Evolutionary conservation across 2,888 invertebrate species (phyloP).

Genomic region (Drosophila cyrtoloma): DNA sequence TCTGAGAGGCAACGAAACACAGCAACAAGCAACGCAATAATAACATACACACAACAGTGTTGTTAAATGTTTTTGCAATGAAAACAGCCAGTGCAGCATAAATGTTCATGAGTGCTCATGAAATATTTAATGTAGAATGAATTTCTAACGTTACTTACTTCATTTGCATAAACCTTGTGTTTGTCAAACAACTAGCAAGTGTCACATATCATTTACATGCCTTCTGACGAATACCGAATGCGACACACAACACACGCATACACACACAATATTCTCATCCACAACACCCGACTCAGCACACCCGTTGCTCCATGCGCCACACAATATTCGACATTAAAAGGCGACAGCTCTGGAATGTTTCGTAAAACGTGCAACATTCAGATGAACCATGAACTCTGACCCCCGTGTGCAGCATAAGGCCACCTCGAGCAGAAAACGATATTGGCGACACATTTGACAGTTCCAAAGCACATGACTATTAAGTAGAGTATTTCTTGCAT

Average conservation of each 20-base stretch:
- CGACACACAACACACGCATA: conserved; percentile 4
- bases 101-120: conserved; percentile 64
- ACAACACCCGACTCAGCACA: conserved; percentile 2
- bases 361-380: conserved; percentile 10
- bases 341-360: conserved; percentile 10
- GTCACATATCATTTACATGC: conserved; percentile 58
- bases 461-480: not conserved
- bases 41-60: conserved; percentile 12
- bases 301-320: not conserved
- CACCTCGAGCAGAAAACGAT: not conserved
- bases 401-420: not conserved
- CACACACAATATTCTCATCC: conserved; percentile 3
- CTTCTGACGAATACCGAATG: conserved; percentile 33
- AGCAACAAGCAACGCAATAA: conserved; percentile 19
- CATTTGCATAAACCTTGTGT: conserved; percentile 72
- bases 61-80: conserved; percentile 46
- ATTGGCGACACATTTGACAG: conserved; percentile 11
- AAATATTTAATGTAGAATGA: conserved; percentile 73
- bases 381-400: conserved; percentile 11
- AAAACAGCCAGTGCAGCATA: conserved; percentile 36
- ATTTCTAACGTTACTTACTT: conserved; percentile 60
- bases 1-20: too few species aligned
- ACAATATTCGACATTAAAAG: conserved; percentile 11
- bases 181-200: conserved; percentile 50
- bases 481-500: not conserved